Evolutionary conservation across 2,797 vertebrate species (phyloP), one percentile per base, ranked within the genome.

Genomic region (Sibirionetta formosa): DNA sequence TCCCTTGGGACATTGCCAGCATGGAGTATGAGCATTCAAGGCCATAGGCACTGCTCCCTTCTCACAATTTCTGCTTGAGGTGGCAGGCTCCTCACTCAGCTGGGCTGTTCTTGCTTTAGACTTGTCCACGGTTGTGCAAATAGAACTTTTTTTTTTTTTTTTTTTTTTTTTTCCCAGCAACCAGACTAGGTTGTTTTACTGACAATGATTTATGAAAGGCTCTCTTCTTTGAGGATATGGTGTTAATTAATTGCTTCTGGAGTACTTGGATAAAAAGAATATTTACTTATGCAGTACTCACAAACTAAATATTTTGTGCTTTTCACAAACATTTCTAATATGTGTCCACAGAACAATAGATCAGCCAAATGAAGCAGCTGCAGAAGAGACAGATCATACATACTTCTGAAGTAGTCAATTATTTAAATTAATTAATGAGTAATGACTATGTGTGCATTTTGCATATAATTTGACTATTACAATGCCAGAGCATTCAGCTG

Each of bases 391-490:
- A 92, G 82, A 76, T 88, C 90, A 94, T 93, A 69, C 56, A 61
- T 31, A 51, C 65, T 50, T 68, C 60, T 68, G 66, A 91, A 91
- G 82, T 4, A 85, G 60, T 84, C 58, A 96, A 61, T 92, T 91
- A 95, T 81, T 88, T 65, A 93, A 79, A 77, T 94, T 93, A 85
- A 96, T 94, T 95, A 96, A 94, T 95, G 75, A 93, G 60, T 86
- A 93, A 88, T 91, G 93, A 61, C 71, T 91, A 71, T 44, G 42
- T 57, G 73, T 87, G 56, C 17, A 60, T 95, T 96, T 93, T 95
- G 93, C 75, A 82, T 88, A 65, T 61, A 58, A 95, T 87, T 83
- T 81, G 85, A 73, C 66, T 88, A 36, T 76, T 91, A 76, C 54
- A 66, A 40, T 68, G 58, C 29, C 84, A 73, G 48, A 70, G 73